Conservation (phyloP, 2,113 vertebrate species). For the Neoarius graeffei region DNA sequence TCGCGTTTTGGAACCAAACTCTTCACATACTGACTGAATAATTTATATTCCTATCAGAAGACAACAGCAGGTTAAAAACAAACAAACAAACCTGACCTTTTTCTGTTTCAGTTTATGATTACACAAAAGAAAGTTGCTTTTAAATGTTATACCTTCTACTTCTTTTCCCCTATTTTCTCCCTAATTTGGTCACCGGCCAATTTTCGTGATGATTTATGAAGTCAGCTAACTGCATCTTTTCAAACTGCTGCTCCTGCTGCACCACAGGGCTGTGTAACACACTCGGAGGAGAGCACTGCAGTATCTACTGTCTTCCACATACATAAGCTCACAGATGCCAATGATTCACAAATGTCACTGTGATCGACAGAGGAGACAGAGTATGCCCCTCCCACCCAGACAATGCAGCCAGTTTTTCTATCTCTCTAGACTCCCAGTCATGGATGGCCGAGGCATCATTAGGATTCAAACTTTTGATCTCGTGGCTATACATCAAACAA, state of each 20-base stretch:
- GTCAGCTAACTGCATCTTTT: background rate
- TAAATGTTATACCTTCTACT: background rate
- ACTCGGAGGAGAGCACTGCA: background rate
- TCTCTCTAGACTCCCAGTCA: too few relatives aligned
- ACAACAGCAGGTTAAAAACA: background rate
- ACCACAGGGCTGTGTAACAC: background rate
- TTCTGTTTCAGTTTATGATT: background rate
- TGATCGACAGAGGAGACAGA: background rate
- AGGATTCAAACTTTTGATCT: background rate
- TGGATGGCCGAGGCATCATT: too few relatives aligned
- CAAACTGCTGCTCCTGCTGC: background rate
- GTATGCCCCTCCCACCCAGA: background rate
- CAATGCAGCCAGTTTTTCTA: background rate
- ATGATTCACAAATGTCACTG: background rate
- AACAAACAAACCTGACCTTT: too few relatives aligned
- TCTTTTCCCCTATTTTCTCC: background rate
- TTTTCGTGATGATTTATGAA: background rate
- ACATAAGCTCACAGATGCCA: too few relatives aligned
- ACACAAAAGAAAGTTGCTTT: background rate
- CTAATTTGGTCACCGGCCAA: background rate
- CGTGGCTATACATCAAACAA: background rate
- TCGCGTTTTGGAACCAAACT: too few relatives aligned
- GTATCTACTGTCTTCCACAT: background rate
- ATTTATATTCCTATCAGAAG: too few relatives aligned
- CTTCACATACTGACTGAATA: background rate